phyloP scores from a whole-genome alignment of 2,888 invertebrate genomes.

The Tachina fera region DNA sequence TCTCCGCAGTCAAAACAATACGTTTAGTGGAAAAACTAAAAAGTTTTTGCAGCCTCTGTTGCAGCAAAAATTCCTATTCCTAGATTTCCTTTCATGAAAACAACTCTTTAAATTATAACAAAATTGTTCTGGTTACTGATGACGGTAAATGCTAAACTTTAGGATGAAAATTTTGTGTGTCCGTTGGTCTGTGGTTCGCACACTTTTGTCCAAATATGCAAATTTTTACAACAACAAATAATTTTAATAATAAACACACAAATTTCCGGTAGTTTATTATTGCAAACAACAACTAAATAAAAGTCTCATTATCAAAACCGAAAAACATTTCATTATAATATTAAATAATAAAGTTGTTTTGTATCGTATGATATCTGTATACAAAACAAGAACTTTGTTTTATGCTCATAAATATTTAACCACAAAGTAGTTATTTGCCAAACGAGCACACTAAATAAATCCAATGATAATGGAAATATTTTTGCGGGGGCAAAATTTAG shows the following conservation, averaged over 20 bases:
- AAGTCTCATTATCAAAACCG: constrained; percentile 46
- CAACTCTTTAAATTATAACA: constrained; percentile 23
- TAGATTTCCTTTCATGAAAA: constrained; percentile 5
- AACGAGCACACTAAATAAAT: constrained; percentile 47
- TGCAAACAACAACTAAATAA: constrained; percentile 49
- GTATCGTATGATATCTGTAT: constrained; percentile 35
- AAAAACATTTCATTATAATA: constrained; percentile 49
- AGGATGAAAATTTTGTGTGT: constrained; percentile 8
- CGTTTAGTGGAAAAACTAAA: constrained; percentile 18
- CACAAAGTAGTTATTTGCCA: constrained; percentile 63
- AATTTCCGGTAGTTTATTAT: constrained; percentile 66
- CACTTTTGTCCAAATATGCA: constrained; percentile 43
- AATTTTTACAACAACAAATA: constrained; percentile 39
- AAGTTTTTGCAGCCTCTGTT: constrained; percentile 48
- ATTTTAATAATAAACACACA: constrained; percentile 64
- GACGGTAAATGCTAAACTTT: constrained; percentile 36
- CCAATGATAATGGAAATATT: constrained; percentile 50
- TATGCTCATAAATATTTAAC: constrained; percentile 62
- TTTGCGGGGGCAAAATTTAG: not conserved
- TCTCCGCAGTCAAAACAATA: constrained; percentile 11
- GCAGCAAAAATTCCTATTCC: constrained; percentile 9
- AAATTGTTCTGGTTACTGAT: constrained; percentile 18
- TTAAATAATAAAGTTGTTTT: constrained; percentile 59
- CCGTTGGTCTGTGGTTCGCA: constrained; percentile 22
- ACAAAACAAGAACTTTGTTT: constrained; percentile 71